Percentiles rank a stretch among this genome's conserved stretches.
phyloP scores from a whole-genome alignment of 2,888 invertebrate species.

The Macrophya annulata region DNA sequence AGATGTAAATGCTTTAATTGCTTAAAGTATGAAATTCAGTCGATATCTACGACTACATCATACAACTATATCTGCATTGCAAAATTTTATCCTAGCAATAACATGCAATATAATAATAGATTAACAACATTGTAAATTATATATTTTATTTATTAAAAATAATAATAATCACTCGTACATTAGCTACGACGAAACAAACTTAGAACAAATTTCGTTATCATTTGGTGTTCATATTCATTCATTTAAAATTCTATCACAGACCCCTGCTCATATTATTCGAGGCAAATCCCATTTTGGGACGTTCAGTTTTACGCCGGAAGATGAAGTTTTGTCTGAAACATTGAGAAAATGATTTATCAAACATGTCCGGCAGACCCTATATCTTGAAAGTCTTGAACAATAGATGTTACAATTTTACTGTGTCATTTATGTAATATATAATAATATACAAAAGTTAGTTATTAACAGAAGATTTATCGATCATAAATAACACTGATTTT shows the following conservation, averaged over 20 bases:
- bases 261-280: too few relatives aligned
- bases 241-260: background rate
- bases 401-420: background rate
- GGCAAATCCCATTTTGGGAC: too few relatives aligned
- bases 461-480: background rate
- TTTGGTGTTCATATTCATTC: background rate
- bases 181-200: conserved; percentile 8
- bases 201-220: conserved; percentile 24
- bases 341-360: background rate
- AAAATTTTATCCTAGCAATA: background rate
- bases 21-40: conserved; percentile 17
- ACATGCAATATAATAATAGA: conserved; percentile 19
- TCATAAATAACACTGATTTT: background rate
- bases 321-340: background rate
- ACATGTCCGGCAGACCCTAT: background rate
- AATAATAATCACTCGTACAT: background rate
- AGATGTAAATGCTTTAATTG: conserved; percentile 2
- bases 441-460: background rate
- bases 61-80: background rate
- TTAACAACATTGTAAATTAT: conserved; percentile 1
- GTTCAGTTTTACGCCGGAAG: background rate
- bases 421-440: background rate
- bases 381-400: background rate
- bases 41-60: background rate
- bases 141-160: conserved; percentile 39